Evolutionary conservation across 2,888 invertebrate species (phyloP), one percentile per base, ranked within the genome.

Genomic region (Tetragonisca angustula): DNA sequence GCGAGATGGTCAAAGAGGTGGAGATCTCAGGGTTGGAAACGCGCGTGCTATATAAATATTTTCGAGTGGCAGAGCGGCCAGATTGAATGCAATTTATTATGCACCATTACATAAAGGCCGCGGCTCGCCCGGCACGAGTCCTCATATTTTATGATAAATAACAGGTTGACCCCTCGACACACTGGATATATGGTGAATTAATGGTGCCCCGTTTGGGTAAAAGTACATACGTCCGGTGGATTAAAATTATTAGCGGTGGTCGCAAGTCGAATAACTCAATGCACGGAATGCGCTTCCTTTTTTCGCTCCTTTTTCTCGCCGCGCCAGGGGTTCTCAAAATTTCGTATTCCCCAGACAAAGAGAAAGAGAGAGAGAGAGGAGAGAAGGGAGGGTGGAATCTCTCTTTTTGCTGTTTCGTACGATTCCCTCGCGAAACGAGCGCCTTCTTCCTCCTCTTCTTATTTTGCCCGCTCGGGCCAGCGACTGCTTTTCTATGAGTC

Each of bases 111-210:
- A 91, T 90, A 90, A 91, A 90, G 85, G 90, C 90, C 71, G 87
- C 84, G 85, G 83, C 82, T 85, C 82, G 88, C 87, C 82, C 85
- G 90, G 88, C 90, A 90, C 90, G 90, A 88, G 90, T 83, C 85
- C 88, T 88, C 89, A 91, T 91, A 91, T 91, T 90, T 91, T 91
- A 91, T 90, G 90, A 91, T 91, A 91, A 91, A 91, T 91, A 91
- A 91, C 90, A 90, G 90, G 89, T 90, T 90, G 90, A 90, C 90
- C 90, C 90, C 90, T 90, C 90, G 90, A 88, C 90, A 90, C 87
- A 79, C 84, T 85, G 90, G 81, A 89, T 90, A 89, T 89, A 90
- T 88, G 84, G 89, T 89, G 89, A 90, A 90, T 90, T 90, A 90
- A 91, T 90, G 90, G 87, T 87, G 9, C 89, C 85, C 88, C 88